Base-by-base conservation (phyloP, 2,113 vertebrate species). In the Puma concolor region DNA sequence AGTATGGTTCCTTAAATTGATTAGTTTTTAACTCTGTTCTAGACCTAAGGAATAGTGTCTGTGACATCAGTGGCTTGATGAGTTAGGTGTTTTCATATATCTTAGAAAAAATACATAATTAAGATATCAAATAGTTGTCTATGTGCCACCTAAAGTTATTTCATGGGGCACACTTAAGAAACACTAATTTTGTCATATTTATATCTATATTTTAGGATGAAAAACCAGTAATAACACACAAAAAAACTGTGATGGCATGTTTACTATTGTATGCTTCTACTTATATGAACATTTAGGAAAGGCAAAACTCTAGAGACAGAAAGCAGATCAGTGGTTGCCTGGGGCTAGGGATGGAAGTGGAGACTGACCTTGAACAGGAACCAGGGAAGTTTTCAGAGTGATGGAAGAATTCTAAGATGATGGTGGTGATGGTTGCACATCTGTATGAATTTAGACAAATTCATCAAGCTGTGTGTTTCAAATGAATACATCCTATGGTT, bases 21-120 rank as follows among this genome's bases (percentile, higher is more conserved):
- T 88, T 77, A 41, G 36, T 89, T 92, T 83, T 96, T n/a, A 87
- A 88, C 48, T 16, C 41, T 74, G 23, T 44, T 88, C 63, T 88
- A 74, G 33, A 83, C 54, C 83, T 81, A 60, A 77, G 69, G 31
- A 82, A 77, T 44, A 66, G 14, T 60, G 16, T 89, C 60, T 66
- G 36, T 96, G 77, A 81, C 63, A 85, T 25, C 21, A 21, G 27
- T 31, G 57, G 36, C 21, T 88, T 54, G n/a, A 77, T 81, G 27
- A 71, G 25, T 41, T 86, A 71, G 41, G 95, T 80, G 79, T 72
- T 80, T 89, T 91, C 84, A 44, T 60, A 5, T 72, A 13, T 74
- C 88, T 91, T 84, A 95, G 72, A 50, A 33, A 41, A 88, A 88
- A 79, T 29, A n/a, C 38, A 41, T 27, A 74, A 54, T 19, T 77